Base-by-base conservation (phyloP, 2,113 vertebrate genomes). In the Mesocricetus auratus region DNA sequence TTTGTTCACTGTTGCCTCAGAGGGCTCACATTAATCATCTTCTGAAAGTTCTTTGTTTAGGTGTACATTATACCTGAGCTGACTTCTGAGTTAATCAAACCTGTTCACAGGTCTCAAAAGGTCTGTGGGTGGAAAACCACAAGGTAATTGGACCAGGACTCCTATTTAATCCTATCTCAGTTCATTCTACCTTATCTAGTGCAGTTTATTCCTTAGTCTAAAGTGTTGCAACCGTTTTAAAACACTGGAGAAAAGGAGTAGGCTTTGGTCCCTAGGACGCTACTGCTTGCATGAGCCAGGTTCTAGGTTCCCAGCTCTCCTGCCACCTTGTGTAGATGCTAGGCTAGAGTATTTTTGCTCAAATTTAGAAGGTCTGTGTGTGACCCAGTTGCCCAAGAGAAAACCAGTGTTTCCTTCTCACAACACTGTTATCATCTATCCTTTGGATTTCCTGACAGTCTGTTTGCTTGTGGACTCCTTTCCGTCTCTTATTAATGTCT, bases 11-110 rank as follows among this genome's bases (percentile, higher is more conserved):
- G 58, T 93, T 92, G 74, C 45, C 92, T 86, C 60, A 31, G 60
- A 92, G 81, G 71, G 47, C 53, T 90, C 9, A 0, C 50, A 69
- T 56, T 68, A 93, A 86, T 94, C 47, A 50, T 60, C 85, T 71
- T 95, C 69, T 96, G 75, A 86, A 95, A 95, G 94, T 86, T 68
- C 88, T 90, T 97, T 95, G 89, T 95, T 92, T 86, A 79, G 53
- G 56, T 94, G 33, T 58, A 16, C 78, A 15, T n/a, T 74, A 31
- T 73, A 96, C 92, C 94, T 96, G 68, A 78, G 24, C 93, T 93
- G 58, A 90, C 88, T 95, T 95, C 39, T 29, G 83, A 94, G 56
- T 94, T 88, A 94, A 31, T 86, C 53, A 94, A 39, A 58, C 39
- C 66, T 33, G 12, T 39, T 39, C 58, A 87, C 47, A 58, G 11